These are phyloP conservation scores for Scortum barcoo DNA, from an alignment of 2,113 vertebrate genomes.

Conservation along the genomic window DNA sequence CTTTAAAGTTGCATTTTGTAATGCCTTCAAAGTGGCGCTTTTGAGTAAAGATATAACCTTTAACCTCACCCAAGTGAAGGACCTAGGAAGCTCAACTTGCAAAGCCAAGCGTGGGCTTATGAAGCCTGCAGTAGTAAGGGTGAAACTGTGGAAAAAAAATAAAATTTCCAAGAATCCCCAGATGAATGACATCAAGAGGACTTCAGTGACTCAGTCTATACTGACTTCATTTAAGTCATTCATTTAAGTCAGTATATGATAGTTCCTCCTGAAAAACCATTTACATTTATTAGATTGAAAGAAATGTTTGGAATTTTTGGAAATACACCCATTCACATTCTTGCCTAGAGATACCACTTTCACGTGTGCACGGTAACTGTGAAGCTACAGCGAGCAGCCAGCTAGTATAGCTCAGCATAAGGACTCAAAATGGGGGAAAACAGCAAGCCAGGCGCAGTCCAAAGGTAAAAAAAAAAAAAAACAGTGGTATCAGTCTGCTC, in stretches of 20 bases:
- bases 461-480: not conserved
- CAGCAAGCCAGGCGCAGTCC: not conserved
- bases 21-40: constrained; percentile 7
- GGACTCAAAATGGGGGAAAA: not conserved
- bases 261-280: not conserved
- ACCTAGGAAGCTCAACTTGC: constrained; percentile 14
- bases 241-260: not conserved
- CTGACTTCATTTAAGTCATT: too few relatives aligned
- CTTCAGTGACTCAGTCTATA: not conserved
- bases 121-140: constrained; percentile 1
- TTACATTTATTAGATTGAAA: not conserved
- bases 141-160: not conserved
- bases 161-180: constrained; percentile 1
- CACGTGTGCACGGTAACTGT: not conserved
- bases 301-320: constrained; percentile 7
- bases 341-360: not conserved
- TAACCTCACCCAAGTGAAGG: constrained; percentile 14
- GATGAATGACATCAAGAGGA: constrained; percentile 21
- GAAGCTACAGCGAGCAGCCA: not conserved
- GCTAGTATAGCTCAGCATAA: not conserved
- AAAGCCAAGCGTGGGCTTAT: not conserved
- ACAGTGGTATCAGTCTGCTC: not conserved
- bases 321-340: not conserved
- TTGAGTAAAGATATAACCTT: constrained; percentile 24
- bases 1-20: constrained; percentile 2